phyloP scores from a whole-genome alignment of 92 coral and sea anemone species.

The Bergia sp. region DNA sequence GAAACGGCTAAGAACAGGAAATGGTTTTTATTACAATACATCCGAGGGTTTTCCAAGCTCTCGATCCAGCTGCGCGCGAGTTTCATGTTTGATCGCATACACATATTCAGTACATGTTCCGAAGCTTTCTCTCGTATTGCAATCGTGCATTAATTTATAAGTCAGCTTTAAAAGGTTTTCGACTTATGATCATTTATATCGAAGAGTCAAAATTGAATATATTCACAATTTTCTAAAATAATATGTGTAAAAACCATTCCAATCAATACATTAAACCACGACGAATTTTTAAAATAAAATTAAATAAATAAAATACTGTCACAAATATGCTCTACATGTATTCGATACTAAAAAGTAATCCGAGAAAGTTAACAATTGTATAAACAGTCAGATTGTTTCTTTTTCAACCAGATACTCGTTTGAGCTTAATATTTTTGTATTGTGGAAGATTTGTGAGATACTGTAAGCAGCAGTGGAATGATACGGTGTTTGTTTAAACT shows the following conservation, averaged over 20 bases:
- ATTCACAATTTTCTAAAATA: neutral
- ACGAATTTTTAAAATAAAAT: neutral
- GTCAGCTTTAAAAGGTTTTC: conserved; percentile 1
- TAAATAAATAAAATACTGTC: too few species aligned
- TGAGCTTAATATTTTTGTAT: too few species aligned
- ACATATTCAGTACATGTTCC: neutral
- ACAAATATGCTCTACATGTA: too few species aligned
- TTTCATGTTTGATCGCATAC: neutral
- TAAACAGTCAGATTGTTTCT: neutral
- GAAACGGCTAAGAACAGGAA: conserved; percentile 18
- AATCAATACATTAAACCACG: neutral
- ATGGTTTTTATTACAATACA: neutral
- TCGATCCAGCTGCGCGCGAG: neutral
- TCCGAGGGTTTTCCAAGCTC: neutral
- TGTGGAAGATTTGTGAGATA: neutral
- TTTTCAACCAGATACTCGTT: too few species aligned
- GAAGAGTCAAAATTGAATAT: neutral
- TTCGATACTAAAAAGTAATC: too few species aligned
- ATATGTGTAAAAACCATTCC: neutral
- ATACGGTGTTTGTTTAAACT: neutral
- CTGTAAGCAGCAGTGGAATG: neutral
- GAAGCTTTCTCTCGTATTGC: conserved; percentile 6
- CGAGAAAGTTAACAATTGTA: too few species aligned
- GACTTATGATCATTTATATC: neutral
- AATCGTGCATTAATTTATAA: conserved; percentile 7